phyloP scores from a whole-genome alignment of 2,113 vertebrate genomes.

The Piprites chloris region DNA sequence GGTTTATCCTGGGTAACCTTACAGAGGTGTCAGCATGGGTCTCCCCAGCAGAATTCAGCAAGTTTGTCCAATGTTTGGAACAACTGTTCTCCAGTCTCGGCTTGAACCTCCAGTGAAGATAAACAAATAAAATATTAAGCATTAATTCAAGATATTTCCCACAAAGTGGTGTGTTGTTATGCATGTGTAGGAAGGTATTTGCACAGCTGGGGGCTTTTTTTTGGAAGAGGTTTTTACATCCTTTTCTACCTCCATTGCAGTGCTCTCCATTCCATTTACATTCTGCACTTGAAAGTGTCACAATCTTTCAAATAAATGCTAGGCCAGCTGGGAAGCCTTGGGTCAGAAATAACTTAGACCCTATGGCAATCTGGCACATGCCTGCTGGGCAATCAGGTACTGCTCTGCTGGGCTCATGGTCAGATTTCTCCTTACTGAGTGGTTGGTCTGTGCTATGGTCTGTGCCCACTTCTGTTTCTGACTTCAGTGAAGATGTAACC shows the following conservation, averaged over 20 bases:
- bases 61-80: neutral
- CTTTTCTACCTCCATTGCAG: neutral
- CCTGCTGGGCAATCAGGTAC: too few species aligned
- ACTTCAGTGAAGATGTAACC: neutral
- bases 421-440: neutral
- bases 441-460: neutral
- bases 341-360: neutral
- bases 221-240: neutral
- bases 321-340: neutral
- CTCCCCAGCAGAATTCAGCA: neutral
- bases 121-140: neutral
- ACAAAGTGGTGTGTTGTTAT: neutral
- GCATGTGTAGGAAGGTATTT: neutral
- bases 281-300: neutral
- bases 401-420: neutral
- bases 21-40: neutral
- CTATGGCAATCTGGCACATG: neutral
- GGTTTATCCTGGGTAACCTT: neutral
- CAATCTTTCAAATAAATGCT: neutral
- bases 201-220: neutral
- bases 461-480: neutral
- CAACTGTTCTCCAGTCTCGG: neutral
- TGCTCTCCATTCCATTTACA: too few species aligned
- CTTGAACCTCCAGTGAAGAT: neutral
- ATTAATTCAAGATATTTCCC: neutral